A percentile compares a stretch with the other conserved stretches of the same genome.
Conservation (phyloP, 1,140 invertebrate species). For the Vollenhovia emeryi region DNA sequence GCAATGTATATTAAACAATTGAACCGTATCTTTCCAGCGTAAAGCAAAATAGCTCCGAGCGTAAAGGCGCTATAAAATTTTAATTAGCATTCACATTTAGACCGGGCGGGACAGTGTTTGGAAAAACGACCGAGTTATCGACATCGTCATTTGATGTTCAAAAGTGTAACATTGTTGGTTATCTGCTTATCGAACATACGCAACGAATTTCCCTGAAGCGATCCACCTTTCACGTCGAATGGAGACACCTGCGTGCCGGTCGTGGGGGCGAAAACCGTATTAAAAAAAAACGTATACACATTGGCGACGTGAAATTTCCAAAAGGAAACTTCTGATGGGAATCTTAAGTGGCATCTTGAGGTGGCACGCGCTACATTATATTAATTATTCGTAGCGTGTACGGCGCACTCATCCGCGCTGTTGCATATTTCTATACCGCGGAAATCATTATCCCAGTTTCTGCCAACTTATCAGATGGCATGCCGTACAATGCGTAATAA, state of each 20-base stretch:
- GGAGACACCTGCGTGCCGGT: conserved; percentile 51
- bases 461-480: conserved; percentile 43
- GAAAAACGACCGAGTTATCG: conserved; percentile 27
- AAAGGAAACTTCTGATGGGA: conserved; percentile 3
- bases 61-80: background rate
- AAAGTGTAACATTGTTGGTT: conserved; percentile 35
- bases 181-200: conserved; percentile 41
- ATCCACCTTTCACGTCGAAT: conserved; percentile 58
- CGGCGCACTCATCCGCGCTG: background rate
- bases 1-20: background rate
- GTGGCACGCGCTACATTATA: conserved; percentile 19
- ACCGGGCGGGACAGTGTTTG: background rate
- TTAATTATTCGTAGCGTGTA: conserved; percentile 38
- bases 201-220: conserved; percentile 47
- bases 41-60: background rate
- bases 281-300: background rate
- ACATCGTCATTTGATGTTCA: conserved; percentile 53
- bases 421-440: conserved; percentile 36
- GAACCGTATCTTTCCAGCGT: background rate
- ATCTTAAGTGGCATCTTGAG: conserved; percentile 31
- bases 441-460: conserved; percentile 41
- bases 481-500: conserved; percentile 49
- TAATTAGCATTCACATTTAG: conserved; percentile 24
- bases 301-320: conserved; percentile 32
- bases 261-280: conserved; percentile 8